phyloP scores from a whole-genome alignment of 2,888 invertebrate genomes.

The Diaperis boleti region DNA sequence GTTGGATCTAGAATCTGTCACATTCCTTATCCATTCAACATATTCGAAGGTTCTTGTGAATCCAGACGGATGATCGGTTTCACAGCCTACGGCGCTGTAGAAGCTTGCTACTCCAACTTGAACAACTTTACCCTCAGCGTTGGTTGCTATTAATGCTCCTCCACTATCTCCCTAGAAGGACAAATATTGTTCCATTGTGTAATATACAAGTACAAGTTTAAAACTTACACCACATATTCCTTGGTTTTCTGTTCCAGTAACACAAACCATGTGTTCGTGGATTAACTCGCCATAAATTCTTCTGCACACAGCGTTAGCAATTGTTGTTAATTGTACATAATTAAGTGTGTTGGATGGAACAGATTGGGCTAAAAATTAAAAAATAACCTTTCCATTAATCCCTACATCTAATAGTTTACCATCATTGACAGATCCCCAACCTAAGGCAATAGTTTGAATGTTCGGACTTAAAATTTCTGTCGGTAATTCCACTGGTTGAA shows the following conservation, averaged over 20 bases:
- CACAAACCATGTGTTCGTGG: slow-evolving; percentile 5
- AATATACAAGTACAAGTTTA: too few species aligned
- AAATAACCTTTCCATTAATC: not conserved
- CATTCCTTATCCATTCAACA: slow-evolving; percentile 15
- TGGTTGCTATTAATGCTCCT: not conserved
- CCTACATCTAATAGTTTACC: not conserved
- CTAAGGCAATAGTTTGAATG: slow-evolving; percentile 3
- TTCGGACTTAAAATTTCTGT: not conserved
- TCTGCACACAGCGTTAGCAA: slow-evolving; percentile 5
- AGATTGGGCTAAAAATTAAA: not conserved
- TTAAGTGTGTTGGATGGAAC: not conserved
- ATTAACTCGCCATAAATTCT: not conserved
- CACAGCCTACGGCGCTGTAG: slow-evolving; percentile 3
- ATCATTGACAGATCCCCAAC: slow-evolving; percentile 10
- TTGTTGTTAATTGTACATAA: not conserved
- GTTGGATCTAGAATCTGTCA: not conserved
- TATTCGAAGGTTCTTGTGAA: slow-evolving; percentile 24
- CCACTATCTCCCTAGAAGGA: slow-evolving; percentile 4
- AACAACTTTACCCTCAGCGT: not conserved
- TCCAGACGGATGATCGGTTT: slow-evolving; percentile 10
- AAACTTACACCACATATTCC: slow-evolving; percentile 10
- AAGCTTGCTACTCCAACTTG: slow-evolving; percentile 15
- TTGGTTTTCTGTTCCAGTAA: not conserved
- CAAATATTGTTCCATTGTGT: too few species aligned
- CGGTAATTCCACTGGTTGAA: slow-evolving; percentile 6